Evolutionary conservation across 2,797 vertebrate genomes (phyloP).

Genomic region (Pantherophis alleghaniensis): DNA sequence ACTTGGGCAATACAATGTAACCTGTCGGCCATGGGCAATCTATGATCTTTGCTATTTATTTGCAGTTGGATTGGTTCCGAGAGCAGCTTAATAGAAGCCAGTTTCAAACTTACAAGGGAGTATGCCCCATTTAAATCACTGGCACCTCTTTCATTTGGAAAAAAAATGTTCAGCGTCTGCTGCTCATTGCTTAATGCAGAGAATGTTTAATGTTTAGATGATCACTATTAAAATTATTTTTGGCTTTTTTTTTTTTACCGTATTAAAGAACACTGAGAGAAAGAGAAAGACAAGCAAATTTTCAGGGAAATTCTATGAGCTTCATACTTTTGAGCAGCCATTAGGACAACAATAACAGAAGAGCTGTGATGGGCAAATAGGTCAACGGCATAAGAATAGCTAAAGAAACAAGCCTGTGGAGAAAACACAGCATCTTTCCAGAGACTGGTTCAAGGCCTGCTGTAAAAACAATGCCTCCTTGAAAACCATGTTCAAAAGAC

Average conservation of each 20-base stretch:
- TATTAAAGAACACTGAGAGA: too few species aligned
- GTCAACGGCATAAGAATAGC: not conserved
- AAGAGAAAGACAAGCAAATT: not conserved
- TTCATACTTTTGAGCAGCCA: not conserved
- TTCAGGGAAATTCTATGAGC: not conserved
- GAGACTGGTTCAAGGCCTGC: not conserved
- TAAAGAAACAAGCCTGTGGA: not conserved
- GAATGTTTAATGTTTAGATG: not conserved
- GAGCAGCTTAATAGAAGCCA: not conserved
- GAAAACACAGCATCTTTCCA: not conserved
- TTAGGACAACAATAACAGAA: not conserved
- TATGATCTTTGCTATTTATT: not conserved
- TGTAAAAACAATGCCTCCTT: not conserved
- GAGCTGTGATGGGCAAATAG: not conserved
- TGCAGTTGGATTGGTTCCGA: not conserved
- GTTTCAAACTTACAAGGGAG: not conserved
- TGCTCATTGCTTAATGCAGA: not conserved
- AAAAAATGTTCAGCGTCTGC: not conserved
- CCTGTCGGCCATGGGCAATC: not conserved
- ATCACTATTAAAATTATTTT: not conserved
- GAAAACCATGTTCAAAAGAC: not conserved
- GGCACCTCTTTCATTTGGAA: not conserved
- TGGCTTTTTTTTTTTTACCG: too few species aligned
- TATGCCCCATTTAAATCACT: not conserved
- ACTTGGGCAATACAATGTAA: not conserved